Conservation (phyloP, 2,113 vertebrate genomes). For the Xyrauchen texanus region DNA sequence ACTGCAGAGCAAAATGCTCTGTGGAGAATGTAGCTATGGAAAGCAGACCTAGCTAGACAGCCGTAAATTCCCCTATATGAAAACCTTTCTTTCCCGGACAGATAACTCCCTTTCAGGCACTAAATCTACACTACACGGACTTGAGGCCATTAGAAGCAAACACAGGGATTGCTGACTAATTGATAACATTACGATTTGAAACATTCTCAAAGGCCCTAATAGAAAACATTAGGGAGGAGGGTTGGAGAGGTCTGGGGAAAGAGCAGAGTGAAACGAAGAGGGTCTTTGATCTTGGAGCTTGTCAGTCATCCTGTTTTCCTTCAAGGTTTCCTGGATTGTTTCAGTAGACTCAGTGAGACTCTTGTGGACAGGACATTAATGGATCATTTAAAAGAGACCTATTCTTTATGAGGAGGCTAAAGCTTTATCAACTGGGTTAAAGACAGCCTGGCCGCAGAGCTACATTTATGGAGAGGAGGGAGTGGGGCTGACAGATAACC, state of each 20-base stretch:
- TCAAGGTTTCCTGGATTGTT: slow-evolving; percentile 67
- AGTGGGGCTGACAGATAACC: slow-evolving; percentile 55
- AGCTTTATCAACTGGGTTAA: slow-evolving; percentile 63
- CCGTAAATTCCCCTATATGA: slow-evolving; percentile 50
- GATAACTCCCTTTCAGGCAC: slow-evolving; percentile 52
- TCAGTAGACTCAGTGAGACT: slow-evolving; percentile 58
- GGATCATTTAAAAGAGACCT: slow-evolving; percentile 63
- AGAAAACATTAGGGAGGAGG: slow-evolving; percentile 62
- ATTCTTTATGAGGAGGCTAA: slow-evolving; percentile 59
- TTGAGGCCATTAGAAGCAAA: slow-evolving; percentile 56
- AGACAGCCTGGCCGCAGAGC: slow-evolving; percentile 52
- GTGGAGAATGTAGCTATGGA: slow-evolving; percentile 8
- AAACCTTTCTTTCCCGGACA: slow-evolving; percentile 50
- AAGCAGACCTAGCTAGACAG: slow-evolving; percentile 44
- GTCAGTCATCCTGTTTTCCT: slow-evolving; percentile 65
- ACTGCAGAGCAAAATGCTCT: slow-evolving; percentile 25
- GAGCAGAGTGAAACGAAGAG: slow-evolving; percentile 41
- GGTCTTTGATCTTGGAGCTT: slow-evolving; percentile 64
- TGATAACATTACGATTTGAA: slow-evolving; percentile 66
- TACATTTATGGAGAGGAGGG: slow-evolving; percentile 28
- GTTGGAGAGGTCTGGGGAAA: slow-evolving; percentile 51
- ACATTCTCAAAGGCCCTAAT: slow-evolving; percentile 59
- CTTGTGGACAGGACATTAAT: slow-evolving; percentile 63
- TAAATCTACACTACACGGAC: slow-evolving; percentile 51
- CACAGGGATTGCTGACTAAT: slow-evolving; percentile 62